phyloP scores from a whole-genome alignment of 2,113 vertebrate species.

The Phrynosoma platyrhinos region DNA sequence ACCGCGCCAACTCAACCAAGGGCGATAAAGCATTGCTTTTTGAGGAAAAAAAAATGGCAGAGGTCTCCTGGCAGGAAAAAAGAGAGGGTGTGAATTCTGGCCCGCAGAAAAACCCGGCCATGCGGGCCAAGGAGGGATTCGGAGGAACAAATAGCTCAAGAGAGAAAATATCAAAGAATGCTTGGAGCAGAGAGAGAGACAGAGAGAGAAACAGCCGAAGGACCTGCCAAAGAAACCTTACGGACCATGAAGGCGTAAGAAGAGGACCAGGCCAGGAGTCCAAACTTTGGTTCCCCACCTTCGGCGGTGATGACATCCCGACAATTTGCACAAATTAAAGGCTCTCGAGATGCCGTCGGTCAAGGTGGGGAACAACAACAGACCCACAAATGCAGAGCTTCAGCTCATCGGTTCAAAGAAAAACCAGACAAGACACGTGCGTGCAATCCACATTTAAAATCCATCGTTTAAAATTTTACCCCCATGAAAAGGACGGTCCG shows the following conservation, averaged over 20 bases:
- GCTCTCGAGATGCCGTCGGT: background rate
- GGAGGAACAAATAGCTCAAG: conserved; percentile 29
- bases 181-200: background rate
- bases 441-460: no score
- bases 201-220: no score
- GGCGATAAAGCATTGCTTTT: background rate
- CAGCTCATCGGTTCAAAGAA: no score
- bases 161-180: conserved; percentile 12
- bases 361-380: no score
- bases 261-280: background rate
- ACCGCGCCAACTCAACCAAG: background rate
- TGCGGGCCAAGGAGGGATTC: background rate
- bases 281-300: background rate
- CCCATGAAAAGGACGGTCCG: no score
- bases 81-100: conserved; percentile 23
- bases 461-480: no score
- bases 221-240: conserved; percentile 30
- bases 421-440: no score
- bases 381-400: no score
- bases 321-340: background rate
- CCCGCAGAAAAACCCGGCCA: background rate
- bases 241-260: conserved; percentile 21
- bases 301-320: background rate
- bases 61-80: background rate
- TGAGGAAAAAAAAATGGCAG: background rate